Base-by-base conservation (phyloP, 2,797 vertebrate species). In the Scarus forsteni region DNA sequence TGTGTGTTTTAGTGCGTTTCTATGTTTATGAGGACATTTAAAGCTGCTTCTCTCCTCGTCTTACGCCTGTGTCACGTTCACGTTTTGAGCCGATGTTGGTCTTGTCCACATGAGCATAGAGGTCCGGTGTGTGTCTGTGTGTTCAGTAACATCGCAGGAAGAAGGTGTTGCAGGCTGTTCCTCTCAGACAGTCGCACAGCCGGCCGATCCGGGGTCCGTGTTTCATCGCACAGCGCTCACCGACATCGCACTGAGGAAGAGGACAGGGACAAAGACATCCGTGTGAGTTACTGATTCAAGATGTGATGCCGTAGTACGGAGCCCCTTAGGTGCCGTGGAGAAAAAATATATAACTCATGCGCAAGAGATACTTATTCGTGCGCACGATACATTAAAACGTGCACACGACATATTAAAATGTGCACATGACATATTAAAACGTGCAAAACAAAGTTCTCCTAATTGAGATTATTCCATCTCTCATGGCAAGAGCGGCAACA, bases 101-200 rank as follows among this genome's bases (percentile, higher is more conserved):
- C 1, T 11, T 40, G 59, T 80, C 60, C 67, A 69, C 61, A 45
- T 40, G 39, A 61, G 36, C 34, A 38, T 13, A 19, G 51, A 54
- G 48, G 53, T 18, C 10, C 34, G 16, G 71, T 43, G 56, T 62
- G 63, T 50, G 54, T 43, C 15, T n/a, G 72, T 39, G 51, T 15
- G 58, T 54, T 94, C 83, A 95, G 91, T 96, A 96, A 88, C 95
- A 96, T 79, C 95, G 93, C 84, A 96, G 88, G 85, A 96, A 95
- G 91, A 96, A 96, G 57, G 92, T 93, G 85, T 95, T 96, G 81
- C 95, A 96, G 14, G 94, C 94, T 0, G 94, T 92, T 66, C 95
- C 95, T 77, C 94, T 86, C 81, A 95, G 92, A 56, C 95, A 96
- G 85, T 96, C 95, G 16, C 95, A 96, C 60, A 96, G 91, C 6